A percentile compares a stretch with the other conserved stretches of the same genome.
Evolutionary conservation across 37 sponge, comb jelly and placozoan genomes (phyloP).

Genomic region (Ianthella basta): DNA sequence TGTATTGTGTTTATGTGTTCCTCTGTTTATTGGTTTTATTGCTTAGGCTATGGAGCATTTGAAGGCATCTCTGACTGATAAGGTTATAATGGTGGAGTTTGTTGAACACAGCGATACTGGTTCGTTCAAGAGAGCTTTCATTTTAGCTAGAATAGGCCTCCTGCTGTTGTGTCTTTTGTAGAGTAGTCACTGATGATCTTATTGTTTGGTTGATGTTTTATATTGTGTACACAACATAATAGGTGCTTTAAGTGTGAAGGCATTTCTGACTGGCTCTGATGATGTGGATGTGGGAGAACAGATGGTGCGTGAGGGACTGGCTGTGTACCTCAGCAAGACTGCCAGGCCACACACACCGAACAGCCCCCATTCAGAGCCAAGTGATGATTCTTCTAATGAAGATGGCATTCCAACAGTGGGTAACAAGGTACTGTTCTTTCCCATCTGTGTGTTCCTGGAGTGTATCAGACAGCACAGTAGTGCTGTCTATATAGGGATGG

Average conservation of each 20-base stretch:
- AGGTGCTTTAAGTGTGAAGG: background rate
- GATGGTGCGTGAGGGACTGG: slow-evolving; percentile 5
- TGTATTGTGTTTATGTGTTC: too few species aligned
- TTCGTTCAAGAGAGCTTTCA: background rate
- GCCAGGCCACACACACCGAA: too few species aligned
- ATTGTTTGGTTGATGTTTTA: too few species aligned
- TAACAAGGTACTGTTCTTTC: too few species aligned
- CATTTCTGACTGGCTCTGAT: background rate
- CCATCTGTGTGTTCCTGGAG: too few species aligned
- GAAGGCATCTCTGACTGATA: background rate
- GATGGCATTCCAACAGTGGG: too few species aligned
- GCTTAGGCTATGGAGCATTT: slow-evolving; percentile 4
- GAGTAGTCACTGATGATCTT: too few species aligned
- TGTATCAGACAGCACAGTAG: too few species aligned
- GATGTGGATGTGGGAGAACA: slow-evolving; percentile 19
- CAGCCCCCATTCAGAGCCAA: background rate
- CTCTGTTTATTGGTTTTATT: background rate
- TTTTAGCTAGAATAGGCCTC: background rate
- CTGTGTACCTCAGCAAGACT: background rate
- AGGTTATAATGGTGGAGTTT: slow-evolving; percentile 17
- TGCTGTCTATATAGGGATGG: too few species aligned
- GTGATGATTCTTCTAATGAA: background rate
- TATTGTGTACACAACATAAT: too few species aligned
- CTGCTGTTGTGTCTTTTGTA: background rate
- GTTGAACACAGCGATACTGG: background rate